Evolutionary conservation across 2,113 vertebrate genomes (phyloP).

Genomic region (Gila orcuttii): DNA sequence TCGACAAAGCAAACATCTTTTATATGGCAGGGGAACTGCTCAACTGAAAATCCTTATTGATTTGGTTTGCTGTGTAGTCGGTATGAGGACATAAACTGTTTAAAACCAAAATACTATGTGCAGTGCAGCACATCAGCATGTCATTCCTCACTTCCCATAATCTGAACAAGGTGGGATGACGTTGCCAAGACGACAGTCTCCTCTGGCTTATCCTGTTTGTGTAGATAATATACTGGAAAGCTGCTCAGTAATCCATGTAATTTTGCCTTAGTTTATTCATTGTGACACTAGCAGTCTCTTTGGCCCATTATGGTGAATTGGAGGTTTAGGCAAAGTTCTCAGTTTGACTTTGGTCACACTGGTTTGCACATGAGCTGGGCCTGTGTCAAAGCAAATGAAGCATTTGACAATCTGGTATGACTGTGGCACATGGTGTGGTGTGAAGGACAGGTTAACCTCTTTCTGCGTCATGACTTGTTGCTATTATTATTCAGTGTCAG

Average conservation of each 20-base stretch:
- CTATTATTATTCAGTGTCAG: not conserved
- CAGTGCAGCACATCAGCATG: not conserved
- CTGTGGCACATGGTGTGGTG: slow-evolving; percentile 10
- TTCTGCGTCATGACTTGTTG: not conserved
- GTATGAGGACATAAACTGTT: not conserved
- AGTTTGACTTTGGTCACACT: slow-evolving; percentile 33
- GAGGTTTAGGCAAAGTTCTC: not conserved
- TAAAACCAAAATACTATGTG: not conserved
- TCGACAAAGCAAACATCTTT: slow-evolving; percentile 14
- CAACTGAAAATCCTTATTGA: not conserved
- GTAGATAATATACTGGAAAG: slow-evolving; percentile 24
- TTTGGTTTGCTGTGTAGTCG: not conserved
- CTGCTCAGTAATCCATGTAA: slow-evolving; percentile 42
- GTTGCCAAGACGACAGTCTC: slow-evolving; percentile 41
- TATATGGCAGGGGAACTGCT: slow-evolving; percentile 9
- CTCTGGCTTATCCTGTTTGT: slow-evolving; percentile 29
- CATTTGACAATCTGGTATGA: slow-evolving; percentile 34
- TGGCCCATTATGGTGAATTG: slow-evolving; percentile 14
- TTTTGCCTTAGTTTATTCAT: slow-evolving; percentile 46
- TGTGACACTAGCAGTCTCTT: slow-evolving; percentile 13
- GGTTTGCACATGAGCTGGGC: slow-evolving; percentile 12
- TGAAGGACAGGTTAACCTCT: slow-evolving; percentile 48
- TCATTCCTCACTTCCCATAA: slow-evolving; percentile 35
- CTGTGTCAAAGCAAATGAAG: slow-evolving; percentile 41
- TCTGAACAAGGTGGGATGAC: slow-evolving; percentile 31